Percentiles rank a stretch among this genome's conserved stretches.
Evolutionary conservation across 2,888 invertebrate genomes (phyloP).

Genomic region (Gonocerus acuteangulatus): DNA sequence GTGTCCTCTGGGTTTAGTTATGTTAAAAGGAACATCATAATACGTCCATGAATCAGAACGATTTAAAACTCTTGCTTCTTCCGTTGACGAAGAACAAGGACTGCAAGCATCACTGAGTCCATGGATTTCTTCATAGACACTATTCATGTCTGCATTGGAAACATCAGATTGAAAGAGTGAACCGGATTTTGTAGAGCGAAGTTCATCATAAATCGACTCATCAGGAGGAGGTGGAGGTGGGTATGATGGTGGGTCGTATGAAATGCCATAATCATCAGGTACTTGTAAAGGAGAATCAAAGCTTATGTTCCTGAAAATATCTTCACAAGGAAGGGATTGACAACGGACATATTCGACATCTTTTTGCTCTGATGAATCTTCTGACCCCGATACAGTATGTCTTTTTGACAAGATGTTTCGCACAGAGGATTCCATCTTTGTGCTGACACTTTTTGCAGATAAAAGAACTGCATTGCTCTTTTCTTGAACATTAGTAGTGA

Average conservation of each 20-base stretch:
- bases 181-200: conserved; percentile 43
- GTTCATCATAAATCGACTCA: conserved; percentile 51
- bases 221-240: conserved; percentile 54
- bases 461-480: conserved; percentile 56
- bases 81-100: not conserved
- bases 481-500: conserved; percentile 48
- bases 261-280: conserved; percentile 43
- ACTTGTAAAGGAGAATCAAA: conserved; percentile 54
- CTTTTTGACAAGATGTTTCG: conserved; percentile 43
- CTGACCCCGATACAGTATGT: conserved; percentile 37
- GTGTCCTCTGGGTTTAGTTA: conserved; percentile 21
- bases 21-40: conserved; percentile 27
- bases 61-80: not conserved
- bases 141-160: conserved; percentile 23
- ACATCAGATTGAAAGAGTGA: conserved; percentile 27
- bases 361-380: conserved; percentile 31
- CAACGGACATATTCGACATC: conserved; percentile 44
- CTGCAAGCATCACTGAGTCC: conserved; percentile 17
- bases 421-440: conserved; percentile 45
- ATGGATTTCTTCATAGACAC: conserved; percentile 38
- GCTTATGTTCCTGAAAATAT: conserved; percentile 57
- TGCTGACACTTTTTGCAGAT: conserved; percentile 53
- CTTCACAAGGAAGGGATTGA: conserved; percentile 51
- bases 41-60: conserved; percentile 29
- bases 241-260: conserved; percentile 51